Base-by-base conservation (phyloP, 1,140 invertebrate species). In the Heliconius eleuchia region DNA sequence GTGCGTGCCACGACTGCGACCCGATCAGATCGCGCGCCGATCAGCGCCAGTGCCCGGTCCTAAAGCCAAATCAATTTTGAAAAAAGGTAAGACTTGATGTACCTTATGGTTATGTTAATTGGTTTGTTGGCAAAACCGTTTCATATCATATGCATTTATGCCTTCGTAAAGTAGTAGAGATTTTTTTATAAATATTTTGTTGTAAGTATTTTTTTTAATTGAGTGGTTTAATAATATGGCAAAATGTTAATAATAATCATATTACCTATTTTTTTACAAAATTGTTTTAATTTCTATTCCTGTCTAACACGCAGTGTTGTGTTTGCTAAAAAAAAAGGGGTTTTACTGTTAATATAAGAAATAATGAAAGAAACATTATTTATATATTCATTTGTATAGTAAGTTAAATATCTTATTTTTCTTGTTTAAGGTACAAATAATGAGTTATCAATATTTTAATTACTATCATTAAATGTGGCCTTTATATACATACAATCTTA, bases 1-100 rank as follows among this genome's bases (percentile, higher is more conserved):
- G 89, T 85, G 84, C 86, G 74, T 82, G 85, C 83, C 84, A 84
- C 85, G 85, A 82, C 85, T 87, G 85, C 76, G 73, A 74, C 71
- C 74, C 74, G 79, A 60, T 76, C 74, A 55, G 60, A 77, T 71
- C 66, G 82, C 82, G 83, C 78, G 76, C 78, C 71, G 66, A 80
- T 75, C 78, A 77, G 79, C 82, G 80, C 79, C 50, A 79, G 78
- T 73, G 75, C 74, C 66, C 42, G 76, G 73, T 34, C 57, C 71
- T 77, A 50, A 76, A 72, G 46, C 60, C 78, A 77, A 78, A 76
- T 42, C 72, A 70, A n/a, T 27, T 77, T 27, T 77, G 30, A n/a
- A 18, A 27, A 57, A 73, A 80, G 79, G 82, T 83, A 83, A 79
- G 82, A 39, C 50, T 70, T 55, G 1, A 66, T 66, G n/a, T 66